Evolutionary conservation across 2,797 vertebrate species (phyloP).

Genomic region (Enteromius trimaculatus): DNA sequence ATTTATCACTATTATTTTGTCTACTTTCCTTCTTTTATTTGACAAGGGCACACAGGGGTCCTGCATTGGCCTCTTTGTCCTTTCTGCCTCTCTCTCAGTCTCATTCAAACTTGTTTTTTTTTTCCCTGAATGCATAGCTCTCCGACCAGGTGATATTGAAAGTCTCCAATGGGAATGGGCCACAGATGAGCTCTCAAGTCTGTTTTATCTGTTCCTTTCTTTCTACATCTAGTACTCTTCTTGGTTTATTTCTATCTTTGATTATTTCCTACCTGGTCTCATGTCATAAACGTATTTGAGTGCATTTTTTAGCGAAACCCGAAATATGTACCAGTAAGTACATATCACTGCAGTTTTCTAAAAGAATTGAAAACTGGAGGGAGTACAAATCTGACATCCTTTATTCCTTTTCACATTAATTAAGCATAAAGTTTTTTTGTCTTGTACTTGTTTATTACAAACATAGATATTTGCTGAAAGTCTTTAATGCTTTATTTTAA

Average conservation of each 20-base stretch:
- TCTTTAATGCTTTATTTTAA: background rate
- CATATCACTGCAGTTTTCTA: no score
- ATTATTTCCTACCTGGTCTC: background rate
- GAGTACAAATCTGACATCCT: no score
- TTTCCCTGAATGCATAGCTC: slow-evolving; percentile 18
- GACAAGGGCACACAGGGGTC: slow-evolving; percentile 63
- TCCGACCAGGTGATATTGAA: slow-evolving; percentile 63
- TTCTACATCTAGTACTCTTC: background rate
- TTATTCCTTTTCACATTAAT: no score
- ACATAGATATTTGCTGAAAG: background rate
- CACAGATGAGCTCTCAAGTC: background rate
- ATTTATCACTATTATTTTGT: slow-evolving; percentile 72
- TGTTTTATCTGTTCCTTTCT: background rate
- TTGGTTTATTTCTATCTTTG: background rate
- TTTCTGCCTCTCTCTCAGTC: slow-evolving; percentile 55
- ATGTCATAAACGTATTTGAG: no score
- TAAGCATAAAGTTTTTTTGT: background rate
- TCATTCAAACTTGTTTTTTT: slow-evolving; percentile 36
- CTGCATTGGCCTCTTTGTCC: slow-evolving; percentile 53
- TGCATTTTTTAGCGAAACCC: no score
- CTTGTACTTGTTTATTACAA: background rate
- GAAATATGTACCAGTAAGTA: no score
- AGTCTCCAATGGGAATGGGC: slow-evolving; percentile 56
- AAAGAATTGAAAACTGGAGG: no score
- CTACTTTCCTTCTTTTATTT: slow-evolving; percentile 65